Base-by-base conservation (phyloP, 2,113 vertebrate genomes). In the Turnix velox region DNA sequence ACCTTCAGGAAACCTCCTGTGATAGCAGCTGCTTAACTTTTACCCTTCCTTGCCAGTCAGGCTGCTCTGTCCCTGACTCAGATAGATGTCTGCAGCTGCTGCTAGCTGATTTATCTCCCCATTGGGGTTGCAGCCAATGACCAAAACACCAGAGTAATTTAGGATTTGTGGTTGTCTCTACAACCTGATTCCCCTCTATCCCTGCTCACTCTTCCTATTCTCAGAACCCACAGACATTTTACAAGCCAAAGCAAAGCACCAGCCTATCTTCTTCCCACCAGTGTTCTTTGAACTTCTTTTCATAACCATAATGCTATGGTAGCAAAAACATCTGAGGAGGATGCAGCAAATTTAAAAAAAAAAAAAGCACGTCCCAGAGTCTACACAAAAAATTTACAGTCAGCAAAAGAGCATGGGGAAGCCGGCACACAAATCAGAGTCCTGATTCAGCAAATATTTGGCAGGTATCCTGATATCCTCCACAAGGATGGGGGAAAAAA, bases 81-180 rank as follows among this genome's bases (percentile, higher is more conserved):
- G 84, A 80, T 37, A 71, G 48, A 95, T 93, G 94, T 85, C 95
- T 89, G 88, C 67, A 84, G 93, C 90, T 87, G 66, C 93, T 33
- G 22, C 78, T 90, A 87, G 95, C 67, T 93, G 89, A 96, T 97
- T 96, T 93, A 95, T 93, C 76, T 82, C 49, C 86, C 82, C 88
- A 87, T 45, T 31, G 51, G 80, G 48, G 65, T 31, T 94, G 83
- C 61, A 24, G 61, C 68, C 37, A 46, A 93, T 95, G 94, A 94
- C 94, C 94, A 90, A 96, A 96, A 96, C 91, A 92, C 91, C 85
- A 84, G 69, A 82, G 84, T 74, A 74, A 95, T 94, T 85, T 71
- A 71, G 91, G 92, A 74, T 94, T 84, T 93, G 88, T 95, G 76
- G 58, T 67, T 3, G 0, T n/a, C 61, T 85, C 30, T 69, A 61